These are phyloP conservation scores for Drosophila nr. perissopoda DNA, from an alignment of 2,888 invertebrate species.

Conservation along the genomic window DNA sequence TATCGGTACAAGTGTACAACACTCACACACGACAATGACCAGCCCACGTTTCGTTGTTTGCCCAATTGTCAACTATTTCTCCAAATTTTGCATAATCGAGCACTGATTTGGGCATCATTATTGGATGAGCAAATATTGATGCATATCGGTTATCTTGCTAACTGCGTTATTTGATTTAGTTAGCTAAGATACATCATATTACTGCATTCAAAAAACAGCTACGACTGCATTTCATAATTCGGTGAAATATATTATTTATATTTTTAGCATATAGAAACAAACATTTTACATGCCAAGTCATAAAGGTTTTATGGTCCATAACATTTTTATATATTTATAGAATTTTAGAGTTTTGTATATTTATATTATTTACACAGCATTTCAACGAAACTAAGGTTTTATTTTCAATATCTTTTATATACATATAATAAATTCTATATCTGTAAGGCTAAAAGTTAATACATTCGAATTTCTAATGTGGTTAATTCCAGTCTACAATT, in stretches of 20 bases:
- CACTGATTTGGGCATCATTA: conserved; percentile 29
- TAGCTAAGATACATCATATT: not conserved
- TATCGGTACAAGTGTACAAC: conserved; percentile 49
- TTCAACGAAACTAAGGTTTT: not conserved
- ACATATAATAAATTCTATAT: not conserved
- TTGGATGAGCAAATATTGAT: conserved; percentile 50
- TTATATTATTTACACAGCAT: not conserved
- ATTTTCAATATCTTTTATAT: not conserved
- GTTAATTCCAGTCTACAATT: not conserved
- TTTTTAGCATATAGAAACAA: not conserved
- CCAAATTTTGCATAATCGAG: conserved; percentile 50
- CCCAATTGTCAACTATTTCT: conserved; percentile 40
- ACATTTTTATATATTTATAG: not conserved
- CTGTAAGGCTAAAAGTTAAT: not conserved
- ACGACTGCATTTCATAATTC: conserved; percentile 28
- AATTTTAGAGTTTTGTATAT: not conserved
- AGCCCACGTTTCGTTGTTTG: conserved; percentile 46
- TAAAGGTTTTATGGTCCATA: not conserved
- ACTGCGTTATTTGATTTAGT: conserved; percentile 23
- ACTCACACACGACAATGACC: conserved; percentile 51
- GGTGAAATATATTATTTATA: not conserved
- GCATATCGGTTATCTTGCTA: conserved; percentile 27
- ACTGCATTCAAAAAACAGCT: not conserved
- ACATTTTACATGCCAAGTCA: conserved; percentile 15
- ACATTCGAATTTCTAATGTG: not conserved